Percentiles rank a stretch among this genome's conserved stretches.
Evolutionary conservation across 2,113 vertebrate species (phyloP).

Genomic region (Solea solea): DNA sequence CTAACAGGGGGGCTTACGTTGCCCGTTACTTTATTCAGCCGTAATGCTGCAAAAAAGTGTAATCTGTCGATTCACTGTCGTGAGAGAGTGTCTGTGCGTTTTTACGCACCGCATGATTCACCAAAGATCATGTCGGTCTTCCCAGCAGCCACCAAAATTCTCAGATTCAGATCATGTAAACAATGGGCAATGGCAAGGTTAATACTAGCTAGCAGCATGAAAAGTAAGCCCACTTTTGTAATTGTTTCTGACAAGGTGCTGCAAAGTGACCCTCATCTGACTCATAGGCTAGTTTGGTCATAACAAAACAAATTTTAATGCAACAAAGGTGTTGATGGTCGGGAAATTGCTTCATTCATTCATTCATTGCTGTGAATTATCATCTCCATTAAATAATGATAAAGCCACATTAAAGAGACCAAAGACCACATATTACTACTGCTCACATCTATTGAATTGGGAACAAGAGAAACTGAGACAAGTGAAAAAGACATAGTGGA

Average conservation of each 20-base stretch:
- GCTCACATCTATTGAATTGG: neutral
- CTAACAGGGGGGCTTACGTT: slow-evolving; percentile 53
- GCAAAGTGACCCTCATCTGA: neutral
- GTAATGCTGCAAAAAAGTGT: slow-evolving; percentile 18
- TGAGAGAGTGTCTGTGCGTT: slow-evolving; percentile 34
- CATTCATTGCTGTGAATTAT: neutral
- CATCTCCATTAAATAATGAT: no score
- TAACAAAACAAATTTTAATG: no score
- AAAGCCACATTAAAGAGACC: no score
- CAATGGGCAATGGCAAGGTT: neutral
- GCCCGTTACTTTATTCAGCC: slow-evolving; percentile 34
- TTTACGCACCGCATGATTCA: slow-evolving; percentile 35
- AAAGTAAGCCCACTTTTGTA: neutral
- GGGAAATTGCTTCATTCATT: neutral
- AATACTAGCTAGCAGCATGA: neutral
- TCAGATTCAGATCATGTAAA: neutral
- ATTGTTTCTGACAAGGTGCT: neutral
- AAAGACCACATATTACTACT: neutral
- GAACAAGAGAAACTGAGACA: slow-evolving; percentile 8
- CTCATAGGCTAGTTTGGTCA: neutral
- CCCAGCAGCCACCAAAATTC: neutral
- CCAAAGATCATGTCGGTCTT: no score
- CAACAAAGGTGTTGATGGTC: slow-evolving; percentile 4
- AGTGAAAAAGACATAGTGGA: slow-evolving; percentile 42
- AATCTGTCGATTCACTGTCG: slow-evolving; percentile 13